Percentiles rank a stretch among this genome's conserved stretches.
These are phyloP conservation scores for Unio delphinus DNA, from an alignment of 2,888 invertebrate genomes.

Conservation along the genomic window DNA sequence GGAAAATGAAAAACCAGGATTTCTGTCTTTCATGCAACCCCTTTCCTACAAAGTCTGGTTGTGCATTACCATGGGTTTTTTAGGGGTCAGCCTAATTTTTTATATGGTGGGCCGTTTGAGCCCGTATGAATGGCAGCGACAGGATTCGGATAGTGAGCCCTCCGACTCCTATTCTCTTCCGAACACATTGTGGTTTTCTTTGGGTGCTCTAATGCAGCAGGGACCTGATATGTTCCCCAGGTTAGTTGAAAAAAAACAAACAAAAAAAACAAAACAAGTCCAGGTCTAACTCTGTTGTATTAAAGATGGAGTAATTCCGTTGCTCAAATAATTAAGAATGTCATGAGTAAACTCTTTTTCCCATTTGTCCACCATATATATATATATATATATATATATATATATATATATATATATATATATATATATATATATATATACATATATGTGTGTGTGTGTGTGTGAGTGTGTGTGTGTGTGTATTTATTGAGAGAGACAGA, in stretches of 20 bases:
- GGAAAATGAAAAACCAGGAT: slow-evolving; percentile 91
- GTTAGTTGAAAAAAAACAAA: slow-evolving; percentile 78
- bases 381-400: too few relatives aligned
- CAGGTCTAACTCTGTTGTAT: not conserved
- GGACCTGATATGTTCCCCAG: slow-evolving; percentile 97
- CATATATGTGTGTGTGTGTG: too few relatives aligned
- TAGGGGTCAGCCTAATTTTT: slow-evolving; percentile 96
- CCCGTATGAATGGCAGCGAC: slow-evolving; percentile 94
- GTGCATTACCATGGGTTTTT: slow-evolving; percentile 86
- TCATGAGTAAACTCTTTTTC: too few relatives aligned
- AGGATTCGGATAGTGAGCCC: slow-evolving; percentile 41
- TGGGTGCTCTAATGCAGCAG: slow-evolving; percentile 99
- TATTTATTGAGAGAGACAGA: too few relatives aligned
- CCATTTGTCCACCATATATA: too few relatives aligned
- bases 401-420: too few relatives aligned
- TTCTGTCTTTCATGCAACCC: slow-evolving; percentile 98
- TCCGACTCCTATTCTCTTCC: slow-evolving; percentile 84
- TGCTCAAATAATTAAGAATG: not conserved
- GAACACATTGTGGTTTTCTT: slow-evolving; percentile 97
- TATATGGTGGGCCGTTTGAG: slow-evolving; percentile 98
- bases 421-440: too few relatives aligned
- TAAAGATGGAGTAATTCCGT: not conserved
- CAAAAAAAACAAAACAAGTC: slow-evolving; percentile 71
- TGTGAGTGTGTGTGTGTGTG: too few relatives aligned
- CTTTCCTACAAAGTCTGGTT: slow-evolving; percentile 98